Evolutionary conservation across 1,140 invertebrate genomes (phyloP), one percentile per base, ranked within the genome.

Genomic region (Andricus grossulariae): DNA sequence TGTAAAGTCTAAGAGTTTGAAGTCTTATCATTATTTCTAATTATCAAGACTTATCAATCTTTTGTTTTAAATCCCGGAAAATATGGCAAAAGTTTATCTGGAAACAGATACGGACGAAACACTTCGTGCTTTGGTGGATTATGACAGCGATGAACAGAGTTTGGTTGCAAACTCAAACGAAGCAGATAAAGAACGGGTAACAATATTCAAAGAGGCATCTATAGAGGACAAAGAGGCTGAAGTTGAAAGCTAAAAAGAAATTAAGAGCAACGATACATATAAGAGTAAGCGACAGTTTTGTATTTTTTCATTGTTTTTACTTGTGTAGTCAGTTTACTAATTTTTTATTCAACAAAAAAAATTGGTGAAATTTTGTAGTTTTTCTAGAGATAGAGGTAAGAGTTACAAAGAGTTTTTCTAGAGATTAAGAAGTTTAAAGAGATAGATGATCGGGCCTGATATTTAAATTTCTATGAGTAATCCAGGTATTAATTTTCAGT

Each of bases 371-470:
- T 2, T 6, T 11, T 21, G 19, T 11, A 4, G 19, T 25, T 19
- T 7, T 60, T 60, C 21, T 25, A 19, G 19, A 60, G 25, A 60
- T 60, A 12, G 19, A 60, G 55, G 1, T 60, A 25, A 60, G 55
- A 60, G 13, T 19, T 60, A 25, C 19, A 60, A 13, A 25, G 25
- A 25, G 25, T 21, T 60, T 60, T 55, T 55, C 7, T 55, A 55
- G n/a, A 55, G 21, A 55, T 60, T 25, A 11, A 60, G 21, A 60
- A 60, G 2, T 25, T 3, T 25, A 60, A 21, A 60, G 55, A 4
- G 21, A 25, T 60, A 60, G 55, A 60, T 60, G 55, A 21, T 60
- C 55, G 55, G 55, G 55, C 55, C 55, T 25, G 21, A 60, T 21
- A 60, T 25, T 25, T 60, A 19, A 60, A 60, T 25, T 15, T 10